Conservation (phyloP, 2,888 invertebrate species). For the Agonopterix subpropinquella region DNA sequence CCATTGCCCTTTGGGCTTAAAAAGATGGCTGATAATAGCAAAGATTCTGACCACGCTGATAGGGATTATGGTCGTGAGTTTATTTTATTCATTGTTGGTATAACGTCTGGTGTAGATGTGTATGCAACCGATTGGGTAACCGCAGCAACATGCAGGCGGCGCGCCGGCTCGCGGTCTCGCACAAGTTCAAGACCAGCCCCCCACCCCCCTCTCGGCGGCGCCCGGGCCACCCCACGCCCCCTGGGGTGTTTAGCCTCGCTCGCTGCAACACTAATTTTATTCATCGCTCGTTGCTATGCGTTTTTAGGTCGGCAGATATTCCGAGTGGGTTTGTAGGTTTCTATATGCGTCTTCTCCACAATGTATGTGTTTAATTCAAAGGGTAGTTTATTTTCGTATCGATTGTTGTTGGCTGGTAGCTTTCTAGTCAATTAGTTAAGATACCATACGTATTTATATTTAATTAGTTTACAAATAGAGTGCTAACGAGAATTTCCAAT, state of each 20-base stretch:
- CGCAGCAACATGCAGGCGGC: conserved; percentile 1
- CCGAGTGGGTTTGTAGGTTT: conserved; percentile 8
- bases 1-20: no score
- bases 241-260: conserved; percentile 2
- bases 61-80: no score
- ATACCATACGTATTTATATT: no score
- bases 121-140: not conserved
- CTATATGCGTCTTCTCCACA: not conserved
- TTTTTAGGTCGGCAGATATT: conserved; percentile 15
- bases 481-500: no score
- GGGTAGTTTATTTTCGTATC: no score
- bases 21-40: no score
- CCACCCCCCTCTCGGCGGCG: conserved; percentile 3
- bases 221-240: conserved; percentile 1
- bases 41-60: not conserved
- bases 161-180: conserved; percentile 4
- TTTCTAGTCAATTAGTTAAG: no score
- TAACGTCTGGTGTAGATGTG: not conserved
- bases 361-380: no score
- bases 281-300: conserved; percentile 16
- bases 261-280: conserved; percentile 17
- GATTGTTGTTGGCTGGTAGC: no score
- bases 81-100: no score
- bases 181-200: conserved; percentile 38
- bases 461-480: no score